A percentile compares a stretch with the other conserved stretches of the same genome.
phyloP scores from a whole-genome alignment of 2,113 vertebrate genomes.

The Pseudorasbora parva region DNA sequence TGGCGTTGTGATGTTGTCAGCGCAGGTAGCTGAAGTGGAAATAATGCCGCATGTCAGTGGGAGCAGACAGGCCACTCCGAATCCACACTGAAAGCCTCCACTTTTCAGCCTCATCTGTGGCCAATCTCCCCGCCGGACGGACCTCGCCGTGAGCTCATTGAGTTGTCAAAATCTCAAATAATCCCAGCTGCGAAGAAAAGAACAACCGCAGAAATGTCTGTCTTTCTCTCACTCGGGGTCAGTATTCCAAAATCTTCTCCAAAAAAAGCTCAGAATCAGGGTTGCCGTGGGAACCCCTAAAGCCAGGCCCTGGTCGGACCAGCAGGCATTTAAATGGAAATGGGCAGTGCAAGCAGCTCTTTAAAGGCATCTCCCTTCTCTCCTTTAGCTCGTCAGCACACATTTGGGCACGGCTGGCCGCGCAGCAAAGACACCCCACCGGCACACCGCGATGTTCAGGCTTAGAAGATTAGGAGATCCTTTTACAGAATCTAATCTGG shows the following conservation, averaged over 20 bases:
- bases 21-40: constrained; percentile 39
- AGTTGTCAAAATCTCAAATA: constrained; percentile 57
- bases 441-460: constrained; percentile 72
- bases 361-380: constrained; percentile 32
- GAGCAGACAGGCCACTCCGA: constrained; percentile 7
- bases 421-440: constrained; percentile 75
- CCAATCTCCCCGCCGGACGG: constrained; percentile 35
- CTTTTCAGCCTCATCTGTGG: constrained; percentile 49
- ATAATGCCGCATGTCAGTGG: constrained; percentile 53
- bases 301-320: constrained; percentile 35
- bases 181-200: constrained; percentile 45
- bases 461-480: constrained; percentile 76
- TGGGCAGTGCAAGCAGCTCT: constrained; percentile 39
- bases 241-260: constrained; percentile 3
- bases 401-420: constrained; percentile 73
- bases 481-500: constrained; percentile 74
- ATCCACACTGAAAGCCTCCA: constrained; percentile 43
- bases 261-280: constrained; percentile 16
- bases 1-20: constrained; percentile 19
- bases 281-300: constrained; percentile 61
- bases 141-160: constrained; percentile 58
- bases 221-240: constrained; percentile 26
- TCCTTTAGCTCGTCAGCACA: constrained; percentile 60
- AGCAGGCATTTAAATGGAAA: constrained; percentile 61
- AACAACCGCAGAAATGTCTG: constrained; percentile 39